phyloP scores from a whole-genome alignment of 2,113 vertebrate genomes.

The Eptatretus burgeri region DNA sequence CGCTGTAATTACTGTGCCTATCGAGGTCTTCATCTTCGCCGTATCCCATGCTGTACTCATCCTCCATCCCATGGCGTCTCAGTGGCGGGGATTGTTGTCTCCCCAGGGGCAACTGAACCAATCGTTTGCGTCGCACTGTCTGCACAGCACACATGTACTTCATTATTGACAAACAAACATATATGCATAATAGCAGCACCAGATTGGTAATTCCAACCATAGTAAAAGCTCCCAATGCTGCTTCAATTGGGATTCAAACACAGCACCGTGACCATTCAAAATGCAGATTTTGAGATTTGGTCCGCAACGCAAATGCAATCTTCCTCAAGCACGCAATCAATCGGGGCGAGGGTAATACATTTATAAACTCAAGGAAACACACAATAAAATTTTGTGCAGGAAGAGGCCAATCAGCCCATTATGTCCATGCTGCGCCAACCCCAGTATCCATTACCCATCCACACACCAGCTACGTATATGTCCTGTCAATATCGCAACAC shows the following conservation, averaged over 20 bases:
- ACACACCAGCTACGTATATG: too few species aligned
- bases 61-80: constrained; percentile 71
- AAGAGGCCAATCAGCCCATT: too few species aligned
- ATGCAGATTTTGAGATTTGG: background rate
- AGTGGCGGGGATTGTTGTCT: constrained; percentile 28
- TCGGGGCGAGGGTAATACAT: too few species aligned
- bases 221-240: too few species aligned
- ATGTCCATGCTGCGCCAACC: too few species aligned
- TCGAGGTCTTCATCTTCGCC: constrained; percentile 32
- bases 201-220: background rate
- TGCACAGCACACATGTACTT: constrained; percentile 13
- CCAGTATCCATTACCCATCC: too few species aligned
- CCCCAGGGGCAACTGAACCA: constrained; percentile 64
- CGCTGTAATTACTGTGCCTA: constrained; percentile 29
- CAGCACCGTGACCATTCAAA: background rate
- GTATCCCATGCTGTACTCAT: constrained; percentile 34
- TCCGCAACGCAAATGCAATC: background rate
- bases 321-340: too few species aligned
- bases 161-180: constrained; percentile 1
- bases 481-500: too few species aligned
- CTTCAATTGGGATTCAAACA: too few species aligned
- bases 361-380: too few species aligned
- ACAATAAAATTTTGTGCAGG: too few species aligned
- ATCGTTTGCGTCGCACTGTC: constrained; percentile 87
- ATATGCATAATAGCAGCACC: background rate